Base-by-base conservation (phyloP, 1,140 invertebrate genomes). In the Sipha flava region DNA sequence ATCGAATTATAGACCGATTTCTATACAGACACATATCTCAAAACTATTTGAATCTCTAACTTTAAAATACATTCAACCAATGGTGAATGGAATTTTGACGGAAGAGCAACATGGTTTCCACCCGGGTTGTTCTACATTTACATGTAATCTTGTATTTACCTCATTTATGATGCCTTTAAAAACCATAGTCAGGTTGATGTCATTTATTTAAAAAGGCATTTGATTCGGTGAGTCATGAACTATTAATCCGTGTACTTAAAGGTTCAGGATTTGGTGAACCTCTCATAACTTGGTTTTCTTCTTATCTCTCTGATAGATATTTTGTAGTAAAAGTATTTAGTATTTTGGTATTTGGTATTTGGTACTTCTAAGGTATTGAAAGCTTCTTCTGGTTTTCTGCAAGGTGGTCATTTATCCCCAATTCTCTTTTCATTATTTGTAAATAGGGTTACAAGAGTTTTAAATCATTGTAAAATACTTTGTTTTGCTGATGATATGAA, bases 161-260 rank as follows among this genome's bases (percentile, higher is more conserved):
- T 62, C 14, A 62, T 62, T 62, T 62, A 62, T 34, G 29, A 62
- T 18, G 14, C 57, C 26, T 62, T 62, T n/a, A 29, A 62, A 62
- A 34, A 31, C 12, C 26, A 34, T 31, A 4, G 26, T 16, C 26
- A 84, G 43, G 80, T 83, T 43, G 83, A 82, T 77, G 77, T 80
- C 18, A 82, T 82, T 21, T 82, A 83, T 40, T 83, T 62, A 81
- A 80, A 21, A 84, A 84, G 75, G 82, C 81, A 7, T 84, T 84
- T 79, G 83, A 84, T 68, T 82, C 80, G 40, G 79, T 84, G 49
- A 82, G 23, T 73, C 81, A 83, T 68, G 29, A 54, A 26, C 79
- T 83, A 59, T 64, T 83, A 43, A 31, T 82, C 10, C 73, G 80
- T 23, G 83, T 82, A 68, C 43, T 83, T 23, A 45, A 23, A 4